Evolutionary conservation across 2,797 vertebrate species (phyloP), one percentile per base, ranked within the genome.

Genomic region (Sciaenops ocellatus): DNA sequence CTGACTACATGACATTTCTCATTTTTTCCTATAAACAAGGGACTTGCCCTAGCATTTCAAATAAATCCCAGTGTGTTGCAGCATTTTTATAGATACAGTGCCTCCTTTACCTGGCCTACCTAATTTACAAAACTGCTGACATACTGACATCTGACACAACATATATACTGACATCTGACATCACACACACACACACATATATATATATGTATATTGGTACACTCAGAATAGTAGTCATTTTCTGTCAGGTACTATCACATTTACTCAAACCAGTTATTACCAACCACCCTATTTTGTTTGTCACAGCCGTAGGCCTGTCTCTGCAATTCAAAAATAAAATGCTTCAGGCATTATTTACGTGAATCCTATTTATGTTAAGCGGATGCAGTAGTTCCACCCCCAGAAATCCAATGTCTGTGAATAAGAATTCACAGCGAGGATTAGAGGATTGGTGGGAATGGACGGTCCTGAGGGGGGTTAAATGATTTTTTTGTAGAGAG

Each of bases 291-390:
- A 20, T 46, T 24, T 20, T 66, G 18, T 76, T 62, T 70, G 42
- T 73, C 17, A 44, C 24, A 65, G 30, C 38, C 54, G 51, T 5
- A 26, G 44, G 42, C 24, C 16, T 46, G 22, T 55, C 61, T 48
- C 12, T 65, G 63, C 50, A 34, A 42, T 57, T 62, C 15, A 18
- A 18, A 61, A 69, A 65, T 48, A 24, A 0, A 52, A 72, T 42
- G 6, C 28, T 47, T 54, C 54, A 41, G 67, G 47, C 22, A 28
- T 24, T 48, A 46, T 48, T 69, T 48, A 5, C 64, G 69, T 3
- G 5, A 57, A 65, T 70, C 59, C 44, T 42, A 38, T 54, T 30
- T 56, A 63, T 38, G 34, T 38, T 38, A 68, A 68, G 48, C 55
- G 63, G 18, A 20, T 52, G 24, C 1, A 3, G 13, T 38, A 57